Evolutionary conservation across 1,140 invertebrate genomes (phyloP).

Genomic region (Stegodyphus dumicola): DNA sequence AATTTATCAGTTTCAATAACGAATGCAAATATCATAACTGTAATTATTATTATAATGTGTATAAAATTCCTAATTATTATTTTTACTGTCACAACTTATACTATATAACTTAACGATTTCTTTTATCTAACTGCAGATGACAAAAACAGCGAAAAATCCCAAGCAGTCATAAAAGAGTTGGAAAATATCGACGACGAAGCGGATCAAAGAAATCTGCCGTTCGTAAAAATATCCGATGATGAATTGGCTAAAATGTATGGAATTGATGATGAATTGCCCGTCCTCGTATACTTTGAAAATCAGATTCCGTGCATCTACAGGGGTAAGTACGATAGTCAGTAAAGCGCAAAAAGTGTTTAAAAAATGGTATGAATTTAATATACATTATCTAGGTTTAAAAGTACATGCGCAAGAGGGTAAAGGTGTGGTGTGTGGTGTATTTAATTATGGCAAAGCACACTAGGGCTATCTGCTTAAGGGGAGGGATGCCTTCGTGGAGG

Average conservation of each 20-base stretch:
- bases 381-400: too few relatives aligned
- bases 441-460: too few relatives aligned
- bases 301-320: slow-evolving; percentile 88
- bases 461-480: too few relatives aligned
- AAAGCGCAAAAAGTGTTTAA: not conserved
- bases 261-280: slow-evolving; percentile 72
- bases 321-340: slow-evolving; percentile 65
- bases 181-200: slow-evolving; percentile 97
- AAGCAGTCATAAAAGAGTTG: slow-evolving; percentile 85
- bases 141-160: slow-evolving; percentile 88
- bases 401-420: not conserved
- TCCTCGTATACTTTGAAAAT: slow-evolving; percentile 88
- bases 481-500: too few relatives aligned
- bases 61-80: too few relatives aligned
- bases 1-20: too few relatives aligned
- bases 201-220: slow-evolving; percentile 77
- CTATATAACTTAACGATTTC: too few relatives aligned
- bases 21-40: too few relatives aligned
- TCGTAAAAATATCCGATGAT: slow-evolving; percentile 74
- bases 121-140: slow-evolving; percentile 75
- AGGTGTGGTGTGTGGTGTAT: too few relatives aligned
- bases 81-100: too few relatives aligned
- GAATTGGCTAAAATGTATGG: slow-evolving; percentile 87
- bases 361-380: not conserved
- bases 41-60: too few relatives aligned